These are phyloP conservation scores for Caenorhabditis afra DNA, from an alignment of 2,888 invertebrate genomes.

Conservation along the genomic window DNA sequence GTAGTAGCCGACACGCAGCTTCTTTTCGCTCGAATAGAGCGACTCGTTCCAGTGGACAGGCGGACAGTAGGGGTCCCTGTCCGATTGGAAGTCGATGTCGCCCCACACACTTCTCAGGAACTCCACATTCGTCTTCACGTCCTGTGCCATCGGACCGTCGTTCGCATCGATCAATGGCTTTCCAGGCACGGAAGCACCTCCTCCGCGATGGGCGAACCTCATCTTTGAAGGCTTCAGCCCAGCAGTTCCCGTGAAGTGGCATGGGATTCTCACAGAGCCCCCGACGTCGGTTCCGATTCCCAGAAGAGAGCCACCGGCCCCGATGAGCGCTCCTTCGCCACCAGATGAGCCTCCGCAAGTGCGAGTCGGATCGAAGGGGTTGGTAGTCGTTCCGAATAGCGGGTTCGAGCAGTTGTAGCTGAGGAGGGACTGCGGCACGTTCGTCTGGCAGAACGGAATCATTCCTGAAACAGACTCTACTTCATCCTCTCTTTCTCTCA, in stretches of 20 bases:
- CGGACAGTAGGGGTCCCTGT: conserved; percentile 73
- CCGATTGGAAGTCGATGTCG: conserved; percentile 64
- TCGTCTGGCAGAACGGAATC: conserved; percentile 82
- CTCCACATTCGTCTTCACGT: conserved; percentile 69
- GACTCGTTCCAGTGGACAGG: conserved; percentile 73
- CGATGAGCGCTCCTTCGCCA: conserved; percentile 80
- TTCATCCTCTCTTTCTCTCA: conserved; percentile 32
- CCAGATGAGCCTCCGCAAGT: conserved; percentile 70
- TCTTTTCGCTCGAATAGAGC: conserved; percentile 57
- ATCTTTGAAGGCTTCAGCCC: conserved; percentile 79
- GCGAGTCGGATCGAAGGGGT: conserved; percentile 58
- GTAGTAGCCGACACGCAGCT: conserved; percentile 70
- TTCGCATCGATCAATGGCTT: conserved; percentile 73
- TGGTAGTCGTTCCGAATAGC: conserved; percentile 79
- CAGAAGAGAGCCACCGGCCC: conserved; percentile 67
- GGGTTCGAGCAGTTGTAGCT: conserved; percentile 80
- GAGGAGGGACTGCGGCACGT: conserved; percentile 81
- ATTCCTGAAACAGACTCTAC: conserved; percentile 79
- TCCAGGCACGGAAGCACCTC: conserved; percentile 72
- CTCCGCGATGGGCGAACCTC: conserved; percentile 70
- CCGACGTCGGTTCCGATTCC: conserved; percentile 82
- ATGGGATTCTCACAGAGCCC: conserved; percentile 83
- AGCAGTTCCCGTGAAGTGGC: conserved; percentile 82
- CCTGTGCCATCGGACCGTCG: conserved; percentile 75
- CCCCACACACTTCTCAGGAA: conserved; percentile 67